Conservation (phyloP, 2,113 vertebrate genomes). For the Elaphurus davidianus region DNA sequence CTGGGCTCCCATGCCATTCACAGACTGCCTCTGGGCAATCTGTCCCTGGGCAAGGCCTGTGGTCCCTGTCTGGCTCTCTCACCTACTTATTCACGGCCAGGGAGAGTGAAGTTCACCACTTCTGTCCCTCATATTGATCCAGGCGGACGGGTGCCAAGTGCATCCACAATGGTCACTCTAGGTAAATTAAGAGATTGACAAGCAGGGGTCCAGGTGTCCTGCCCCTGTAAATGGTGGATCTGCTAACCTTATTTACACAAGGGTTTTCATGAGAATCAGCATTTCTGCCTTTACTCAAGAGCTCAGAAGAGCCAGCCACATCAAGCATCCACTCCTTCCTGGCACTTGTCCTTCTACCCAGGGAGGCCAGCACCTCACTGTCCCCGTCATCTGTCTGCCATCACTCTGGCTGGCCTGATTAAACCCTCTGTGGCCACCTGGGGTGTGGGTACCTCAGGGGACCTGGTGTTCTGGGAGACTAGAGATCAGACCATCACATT, state of each 20-base stretch:
- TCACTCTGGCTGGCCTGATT: background rate
- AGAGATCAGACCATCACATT: background rate
- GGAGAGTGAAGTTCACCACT: background rate
- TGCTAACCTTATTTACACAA: background rate
- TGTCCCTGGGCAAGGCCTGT: background rate
- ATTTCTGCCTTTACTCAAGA: background rate
- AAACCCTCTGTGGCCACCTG: background rate
- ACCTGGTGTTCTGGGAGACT: background rate
- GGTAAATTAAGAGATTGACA: background rate
- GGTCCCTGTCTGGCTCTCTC: background rate
- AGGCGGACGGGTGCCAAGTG: background rate
- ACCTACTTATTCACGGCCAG: background rate
- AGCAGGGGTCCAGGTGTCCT: background rate
- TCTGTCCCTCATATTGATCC: background rate
- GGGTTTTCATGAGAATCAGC: background rate
- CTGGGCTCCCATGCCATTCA: background rate
- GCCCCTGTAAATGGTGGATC: background rate
- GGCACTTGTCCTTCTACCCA: background rate
- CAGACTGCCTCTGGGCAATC: background rate
- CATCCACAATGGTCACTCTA: background rate
- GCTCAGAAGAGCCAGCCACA: background rate
- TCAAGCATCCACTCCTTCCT: background rate
- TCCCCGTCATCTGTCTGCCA: background rate
- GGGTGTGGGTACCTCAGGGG: background rate
- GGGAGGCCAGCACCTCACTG: background rate